Base-by-base conservation (phyloP, 2,113 vertebrate species). In the Cnemophilus loriae region DNA sequence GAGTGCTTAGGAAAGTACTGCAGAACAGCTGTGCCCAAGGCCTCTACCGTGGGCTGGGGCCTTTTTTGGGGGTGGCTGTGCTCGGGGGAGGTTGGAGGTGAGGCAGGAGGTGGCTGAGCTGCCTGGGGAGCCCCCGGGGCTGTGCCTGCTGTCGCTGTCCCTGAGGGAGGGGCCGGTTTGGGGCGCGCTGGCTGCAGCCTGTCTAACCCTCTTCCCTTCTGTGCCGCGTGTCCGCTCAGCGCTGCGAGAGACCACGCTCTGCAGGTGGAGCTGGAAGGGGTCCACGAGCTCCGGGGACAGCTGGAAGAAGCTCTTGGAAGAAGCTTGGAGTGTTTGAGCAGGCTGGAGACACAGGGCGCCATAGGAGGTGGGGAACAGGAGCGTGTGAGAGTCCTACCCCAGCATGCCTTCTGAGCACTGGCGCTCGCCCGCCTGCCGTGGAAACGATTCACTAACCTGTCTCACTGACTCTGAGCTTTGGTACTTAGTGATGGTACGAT, bases 361-460 rank as follows among this genome's bases (percentile, higher is more conserved):
- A 97, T 96, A 98, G 99, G 99, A 99, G 99, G 99, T 99, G 99
- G 99, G 99, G 98, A 99, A 97, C 98, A 98, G 98, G 98, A 98
- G 92, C 98, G 98, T 98, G 98, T 98, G 98, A 98, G 96, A 98
- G 97, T 96, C 97, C 98, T 76, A 97, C 98, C 98, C 97, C 98
- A 98, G 98, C 98, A 98, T 98, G 97, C 98, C 98, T 98, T 98
- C 98, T 97, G 97, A 98, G 97, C 96, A 87, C 97, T 97, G 96
- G 91, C 65, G 94, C 97, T 97, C 98, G 93, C 42, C 87, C 0
- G n/a, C 96, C 97, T 96, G 90, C 91, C 71, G 98, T 89, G 92
- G 97, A 98, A 96, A 94, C 13, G 79, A 91, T 86, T 97, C 97
- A 97, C 97, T 98, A 98, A 98, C 97, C 96, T 92, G 82, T 73